Base-by-base conservation (phyloP, 2,797 vertebrate species). In the Acrossocheilus fasciatus region DNA sequence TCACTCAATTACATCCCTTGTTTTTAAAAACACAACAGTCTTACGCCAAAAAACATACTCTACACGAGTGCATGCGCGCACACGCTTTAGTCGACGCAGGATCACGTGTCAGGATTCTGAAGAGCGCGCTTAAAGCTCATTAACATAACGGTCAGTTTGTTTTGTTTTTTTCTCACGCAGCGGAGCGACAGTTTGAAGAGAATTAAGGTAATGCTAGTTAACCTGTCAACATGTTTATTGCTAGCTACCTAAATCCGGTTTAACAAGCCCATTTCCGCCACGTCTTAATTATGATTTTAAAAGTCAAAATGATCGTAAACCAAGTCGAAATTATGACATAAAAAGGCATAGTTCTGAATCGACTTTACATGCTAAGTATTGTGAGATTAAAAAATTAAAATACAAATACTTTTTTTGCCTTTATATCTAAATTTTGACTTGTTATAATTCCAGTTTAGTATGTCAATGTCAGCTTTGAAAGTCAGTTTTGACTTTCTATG, bases 1-100 rank as follows among this genome's bases (percentile, higher is more conserved):
- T 95, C 93, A 93, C 93, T 93, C 93, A 87, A 92, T 90, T 89
- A 92, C 90, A 90, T 91, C 91, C 81, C 92, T 92, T 92, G 88
- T 87, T 93, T 84, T 80, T 62, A 73, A 54, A 86, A 64, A 78
- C 92, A 93, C 34, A 41, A 17, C 92, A 93, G 91, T 89, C 91
- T 89, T 90, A 92, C 1, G 7, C 20, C 26, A 4, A 34, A 20
- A 69, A 81, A n/a, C 62, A 81, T n/a, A 70, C 64, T 69, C 47
- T 12, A 23, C 17, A 18, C 45, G 30, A 59, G 34, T 2, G 10
- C 47, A 4, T 34, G 47, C 1, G 50, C 6, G 50, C 50, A 0
- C 34, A 3, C 2, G 23, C 76, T 9, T 76, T 11, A 17, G 8
- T 6, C 50, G 14, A 9, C 50, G 36, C 54, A n/a, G 23, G 12